Base-by-base conservation (phyloP, 2,888 invertebrate genomes). In the Exephanes ischioxanthus region DNA sequence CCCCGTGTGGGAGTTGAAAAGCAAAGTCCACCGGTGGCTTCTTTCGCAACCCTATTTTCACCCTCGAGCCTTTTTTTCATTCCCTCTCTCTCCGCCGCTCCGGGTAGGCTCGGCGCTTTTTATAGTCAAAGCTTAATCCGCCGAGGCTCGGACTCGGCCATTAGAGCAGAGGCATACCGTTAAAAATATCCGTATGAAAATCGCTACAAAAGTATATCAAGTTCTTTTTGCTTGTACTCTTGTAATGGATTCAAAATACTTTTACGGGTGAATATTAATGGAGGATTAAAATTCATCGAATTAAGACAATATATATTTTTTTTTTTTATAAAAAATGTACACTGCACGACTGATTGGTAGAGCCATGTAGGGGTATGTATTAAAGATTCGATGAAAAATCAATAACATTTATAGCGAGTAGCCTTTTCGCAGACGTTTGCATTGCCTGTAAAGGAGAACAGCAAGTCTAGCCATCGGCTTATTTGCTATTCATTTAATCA, bases 11-110 rank as follows among this genome's bases (percentile, higher is more conserved):
- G 87, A 88, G 89, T 85, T 86, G 84, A 88, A 90, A 87, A 90
- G 89, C 90, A 88, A 90, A 90, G 89, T 89, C 90, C 86, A 84
- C 30, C 84, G 83, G 86, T 41, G 53, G 67, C 68, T 83, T 84
- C 81, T 80, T 86, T 86, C 83, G 81, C 75, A 76, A 81, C 68
- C 45, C 45, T 66, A 81, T 68, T 48, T 78, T 82, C 55, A 45
- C 37, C 75, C 82, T 63, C 80, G 73, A 85, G 78, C 78, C 81
- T 75, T 85, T 73, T 83, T 58, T 75, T 75, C 41, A 61, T 75
- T 63, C 9, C 2, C 16, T n/a, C 7, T 63, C 5, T n/a, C 77
- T 58, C 73, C 14, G 58, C 63, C 30, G 67, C 53, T 51, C 48
- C 51, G 14, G 53, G 45, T 16, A 63, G 33, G 51, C 45, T 26